phyloP scores from a whole-genome alignment of 2,888 invertebrate species.

The Liopterus haemorrhoidalis region DNA sequence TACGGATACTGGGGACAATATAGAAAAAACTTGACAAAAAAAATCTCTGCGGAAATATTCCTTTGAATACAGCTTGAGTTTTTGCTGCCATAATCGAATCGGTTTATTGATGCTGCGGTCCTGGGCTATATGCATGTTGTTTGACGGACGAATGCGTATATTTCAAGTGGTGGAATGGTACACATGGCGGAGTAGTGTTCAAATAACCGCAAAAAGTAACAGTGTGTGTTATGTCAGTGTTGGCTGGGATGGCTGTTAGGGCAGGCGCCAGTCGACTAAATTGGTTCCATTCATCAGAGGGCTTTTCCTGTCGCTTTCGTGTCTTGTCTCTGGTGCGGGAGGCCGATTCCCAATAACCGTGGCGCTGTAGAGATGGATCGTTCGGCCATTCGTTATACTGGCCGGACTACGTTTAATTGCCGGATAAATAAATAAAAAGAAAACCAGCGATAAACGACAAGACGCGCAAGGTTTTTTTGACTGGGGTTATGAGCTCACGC shows the following conservation, averaged over 20 bases:
- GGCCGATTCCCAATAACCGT: constrained; percentile 17
- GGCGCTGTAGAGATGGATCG: constrained; percentile 39
- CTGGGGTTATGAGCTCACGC: constrained; percentile 12
- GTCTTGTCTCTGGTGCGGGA: constrained; percentile 36
- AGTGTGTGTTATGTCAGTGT: constrained; percentile 7
- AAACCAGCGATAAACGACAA: constrained; percentile 15
- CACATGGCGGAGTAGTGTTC: too few species aligned
- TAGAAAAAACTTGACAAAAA: too few species aligned
- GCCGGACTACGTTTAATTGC: constrained; percentile 36
- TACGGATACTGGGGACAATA: constrained; percentile 5
- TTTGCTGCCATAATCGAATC: too few species aligned
- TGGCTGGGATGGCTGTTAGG: constrained; percentile 28
- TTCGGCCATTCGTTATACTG: constrained; percentile 34
- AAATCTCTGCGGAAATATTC: too few species aligned
- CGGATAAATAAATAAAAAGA: constrained; percentile 37
- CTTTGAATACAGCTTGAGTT: too few species aligned
- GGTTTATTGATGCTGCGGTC: too few species aligned
- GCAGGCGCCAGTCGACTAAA: constrained; percentile 39
- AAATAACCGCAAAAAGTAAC: constrained; percentile 16
- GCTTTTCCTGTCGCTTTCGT: constrained; percentile 38
- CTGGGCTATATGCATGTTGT: too few species aligned
- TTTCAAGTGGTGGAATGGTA: too few species aligned
- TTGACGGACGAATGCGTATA: too few species aligned
- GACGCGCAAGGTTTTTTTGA: too few species aligned
- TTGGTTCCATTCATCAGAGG: constrained; percentile 41